These are phyloP conservation scores for Osmoderma eremita DNA, from an alignment of 2,888 invertebrate genomes.

Conservation along the genomic window DNA sequence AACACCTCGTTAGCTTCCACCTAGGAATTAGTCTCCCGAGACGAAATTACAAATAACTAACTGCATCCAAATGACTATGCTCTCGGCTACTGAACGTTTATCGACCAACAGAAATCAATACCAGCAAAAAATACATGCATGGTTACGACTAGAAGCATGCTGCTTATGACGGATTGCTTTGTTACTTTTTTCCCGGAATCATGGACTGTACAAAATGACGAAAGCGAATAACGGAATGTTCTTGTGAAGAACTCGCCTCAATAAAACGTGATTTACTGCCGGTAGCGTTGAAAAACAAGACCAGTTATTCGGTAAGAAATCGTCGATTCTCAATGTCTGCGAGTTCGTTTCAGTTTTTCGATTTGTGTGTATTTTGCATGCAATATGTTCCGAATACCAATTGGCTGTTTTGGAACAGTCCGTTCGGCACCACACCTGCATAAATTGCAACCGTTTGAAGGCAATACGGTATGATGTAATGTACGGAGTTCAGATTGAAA, in stretches of 20 bases:
- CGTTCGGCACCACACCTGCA: constrained; percentile 16
- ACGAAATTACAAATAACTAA: too few relatives aligned
- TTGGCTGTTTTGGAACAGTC: constrained; percentile 22
- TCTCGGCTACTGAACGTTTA: too few relatives aligned
- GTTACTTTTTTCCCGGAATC: too few relatives aligned
- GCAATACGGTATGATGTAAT: constrained; percentile 18
- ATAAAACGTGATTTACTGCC: constrained; percentile 18
- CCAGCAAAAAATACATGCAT: too few relatives aligned
- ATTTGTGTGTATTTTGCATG: constrained; percentile 18
- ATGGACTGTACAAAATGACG: too few relatives aligned
- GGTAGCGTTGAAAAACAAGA: constrained; percentile 9
- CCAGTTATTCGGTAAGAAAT: constrained; percentile 15
- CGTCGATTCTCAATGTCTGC: background rate
- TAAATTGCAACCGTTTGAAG: constrained; percentile 6
- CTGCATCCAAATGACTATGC: too few relatives aligned
- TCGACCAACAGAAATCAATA: too few relatives aligned
- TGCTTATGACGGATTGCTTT: too few relatives aligned
- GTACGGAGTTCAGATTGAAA: background rate
- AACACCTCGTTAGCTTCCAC: too few relatives aligned
- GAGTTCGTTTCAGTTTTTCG: constrained; percentile 3
- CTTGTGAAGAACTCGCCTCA: background rate
- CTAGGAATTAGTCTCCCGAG: too few relatives aligned
- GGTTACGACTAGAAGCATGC: too few relatives aligned
- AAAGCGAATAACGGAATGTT: too few relatives aligned
- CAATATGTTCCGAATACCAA: constrained; percentile 17